Evolutionary conservation across 2,113 vertebrate genomes (phyloP), one percentile per base, ranked within the genome.

Genomic region (Lophotis ruficrista): DNA sequence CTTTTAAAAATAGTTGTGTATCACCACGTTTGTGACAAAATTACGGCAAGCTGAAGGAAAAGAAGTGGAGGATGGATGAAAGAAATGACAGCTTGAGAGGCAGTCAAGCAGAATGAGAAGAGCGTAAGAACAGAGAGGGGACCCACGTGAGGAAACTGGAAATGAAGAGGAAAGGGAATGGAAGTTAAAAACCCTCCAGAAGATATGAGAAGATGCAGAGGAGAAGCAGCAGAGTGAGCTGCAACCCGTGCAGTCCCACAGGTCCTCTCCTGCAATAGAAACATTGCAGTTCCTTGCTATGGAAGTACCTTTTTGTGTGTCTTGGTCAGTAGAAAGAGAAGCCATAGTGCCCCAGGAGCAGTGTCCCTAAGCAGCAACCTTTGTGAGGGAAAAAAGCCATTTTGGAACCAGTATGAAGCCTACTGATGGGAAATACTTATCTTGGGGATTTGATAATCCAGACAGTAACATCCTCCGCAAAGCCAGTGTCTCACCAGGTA

Each of bases 91-190:
- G 6, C 23, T 77, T 77, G 62, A 43, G 51, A 70, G 33, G 23
- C 22, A 77, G 31, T 37, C 45, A 57, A 58, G 45, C 4, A 16
- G 60, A 83, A 58, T 10, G n/a, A 70, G 41, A 75, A 58, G 27
- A 78, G 5, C 28, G 17, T 33, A 51, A 31, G 23, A 80, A 43
- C 5, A 58, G n/a, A 72, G 9, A 84, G 7, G 14, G 23, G 8
- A 70, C 5, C 5, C 2, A 1, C 0, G 2, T 50, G 41, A 71
- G 24, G 33, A 77, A 75, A 62, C 4, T 43, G 9, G 8, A 33
- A 89, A 90, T 30, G 21, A 79, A 90, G 10, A 61, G 57, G 15
- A 65, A 87, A 53, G 13, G 47, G 14, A 90, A 62, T 51, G 28
- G 13, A 80, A 62, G 7, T 27, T 73, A 30, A 77, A 87, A 58